Percentiles rank a stretch among this genome's conserved stretches.
Conservation (phyloP, 2,113 vertebrate genomes). For the Vulpes ferrilata region DNA sequence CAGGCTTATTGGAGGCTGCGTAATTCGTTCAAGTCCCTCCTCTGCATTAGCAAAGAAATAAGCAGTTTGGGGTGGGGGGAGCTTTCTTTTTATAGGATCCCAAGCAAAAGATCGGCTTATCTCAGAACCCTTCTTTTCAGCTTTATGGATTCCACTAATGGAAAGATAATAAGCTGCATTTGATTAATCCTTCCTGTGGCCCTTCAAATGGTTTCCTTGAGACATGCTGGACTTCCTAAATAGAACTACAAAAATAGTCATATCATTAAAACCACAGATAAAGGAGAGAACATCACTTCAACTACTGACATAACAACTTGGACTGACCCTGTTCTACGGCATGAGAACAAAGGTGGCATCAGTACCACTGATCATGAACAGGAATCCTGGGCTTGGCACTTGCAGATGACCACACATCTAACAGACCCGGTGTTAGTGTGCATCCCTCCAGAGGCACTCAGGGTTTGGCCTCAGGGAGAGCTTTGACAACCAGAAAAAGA, state of each 20-base stretch:
- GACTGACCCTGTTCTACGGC: fast-evolving
- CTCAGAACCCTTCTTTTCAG: slow-evolving; percentile 47
- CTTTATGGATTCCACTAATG: slow-evolving; percentile 60
- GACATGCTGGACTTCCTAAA: slow-evolving; percentile 13
- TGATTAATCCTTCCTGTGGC: neutral
- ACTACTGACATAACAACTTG: neutral
- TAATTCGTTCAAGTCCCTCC: neutral
- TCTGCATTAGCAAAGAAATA: neutral
- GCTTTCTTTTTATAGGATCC: slow-evolving; percentile 25
- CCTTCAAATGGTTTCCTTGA: slow-evolving; percentile 50
- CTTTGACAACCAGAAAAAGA: neutral
- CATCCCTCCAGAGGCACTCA: neutral
- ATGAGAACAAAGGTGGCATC: neutral
- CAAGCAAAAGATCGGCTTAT: slow-evolving; percentile 59
- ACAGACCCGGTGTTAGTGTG: neutral
- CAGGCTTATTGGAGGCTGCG: neutral
- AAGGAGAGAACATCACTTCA: neutral
- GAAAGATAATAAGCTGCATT: slow-evolving; percentile 57
- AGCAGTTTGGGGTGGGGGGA: neutral
- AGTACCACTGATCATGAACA: neutral
- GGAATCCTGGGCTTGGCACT: neutral
- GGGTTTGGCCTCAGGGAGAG: neutral
- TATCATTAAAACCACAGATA: neutral
- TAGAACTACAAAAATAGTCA: neutral
- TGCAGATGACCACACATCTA: neutral